A percentile compares a stretch with the other conserved stretches of the same genome.
Conservation (phyloP, 2,113 vertebrate species). For the Deroptyus accipitrinus region DNA sequence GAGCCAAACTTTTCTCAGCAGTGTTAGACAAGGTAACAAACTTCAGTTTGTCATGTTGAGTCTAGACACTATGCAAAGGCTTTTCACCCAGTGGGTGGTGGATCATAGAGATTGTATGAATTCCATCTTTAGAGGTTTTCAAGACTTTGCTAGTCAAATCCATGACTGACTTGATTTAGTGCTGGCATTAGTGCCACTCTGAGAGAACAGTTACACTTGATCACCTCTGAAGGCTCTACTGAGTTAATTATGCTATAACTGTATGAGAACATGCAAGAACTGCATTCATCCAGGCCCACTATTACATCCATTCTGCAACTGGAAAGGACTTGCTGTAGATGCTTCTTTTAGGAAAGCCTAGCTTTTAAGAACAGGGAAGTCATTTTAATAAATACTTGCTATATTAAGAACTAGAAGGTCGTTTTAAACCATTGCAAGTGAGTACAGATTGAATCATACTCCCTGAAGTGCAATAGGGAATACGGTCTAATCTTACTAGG, state of each 20-base stretch:
- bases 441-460: slow-evolving; percentile 58
- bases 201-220: not conserved
- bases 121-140: not conserved
- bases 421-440: not conserved
- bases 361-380: not conserved
- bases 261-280: not conserved
- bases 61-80: not conserved
- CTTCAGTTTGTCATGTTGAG: not conserved
- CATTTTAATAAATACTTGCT: slow-evolving; percentile 6
- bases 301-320: not conserved
- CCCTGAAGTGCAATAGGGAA: slow-evolving; percentile 45
- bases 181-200: not conserved
- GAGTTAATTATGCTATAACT: not conserved
- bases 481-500: slow-evolving; percentile 60
- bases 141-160: not conserved
- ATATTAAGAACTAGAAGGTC: not conserved
- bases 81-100: accelerated
- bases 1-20: not conserved
- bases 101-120: too few relatives aligned
- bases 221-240: not conserved
- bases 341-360: not conserved
- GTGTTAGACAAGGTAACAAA: accelerated
- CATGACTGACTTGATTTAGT: not conserved
- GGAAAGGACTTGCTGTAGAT: not conserved
- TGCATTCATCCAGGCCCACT: not conserved